phyloP scores from a whole-genome alignment of 2,797 vertebrate genomes.

The Eospalax fontanierii region DNA sequence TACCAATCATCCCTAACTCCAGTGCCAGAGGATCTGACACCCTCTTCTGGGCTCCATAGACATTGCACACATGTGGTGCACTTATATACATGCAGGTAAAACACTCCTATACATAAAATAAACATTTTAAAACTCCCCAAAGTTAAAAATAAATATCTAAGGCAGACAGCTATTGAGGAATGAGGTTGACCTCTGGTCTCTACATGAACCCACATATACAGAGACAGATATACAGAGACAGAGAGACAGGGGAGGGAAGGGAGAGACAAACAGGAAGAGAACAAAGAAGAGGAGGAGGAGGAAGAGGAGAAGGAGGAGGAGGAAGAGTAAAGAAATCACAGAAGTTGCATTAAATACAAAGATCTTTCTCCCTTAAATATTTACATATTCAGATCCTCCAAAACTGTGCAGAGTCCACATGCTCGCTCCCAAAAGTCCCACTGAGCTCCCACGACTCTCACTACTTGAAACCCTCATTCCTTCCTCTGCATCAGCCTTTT shows the following conservation, averaged over 20 bases:
- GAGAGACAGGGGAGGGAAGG: not conserved
- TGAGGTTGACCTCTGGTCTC: not conserved
- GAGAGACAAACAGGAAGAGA: not conserved
- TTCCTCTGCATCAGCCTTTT: not conserved
- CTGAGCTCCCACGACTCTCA: not conserved
- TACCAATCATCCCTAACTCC: too few relatives aligned
- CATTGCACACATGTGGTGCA: too few relatives aligned
- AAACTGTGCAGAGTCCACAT: not conserved
- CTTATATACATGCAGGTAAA: too few relatives aligned
- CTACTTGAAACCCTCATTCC: not conserved
- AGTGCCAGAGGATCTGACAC: too few relatives aligned
- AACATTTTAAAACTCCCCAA: too few relatives aligned
- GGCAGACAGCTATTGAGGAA: not conserved
- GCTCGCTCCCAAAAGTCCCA: not conserved
- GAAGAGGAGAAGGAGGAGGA: not conserved
- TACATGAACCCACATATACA: not conserved
- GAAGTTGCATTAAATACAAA: not conserved
- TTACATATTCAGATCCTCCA: not conserved
- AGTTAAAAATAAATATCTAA: too few relatives aligned
- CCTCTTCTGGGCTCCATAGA: too few relatives aligned
- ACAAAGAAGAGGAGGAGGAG: too few relatives aligned
- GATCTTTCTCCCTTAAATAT: not conserved
- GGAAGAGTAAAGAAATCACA: not conserved
- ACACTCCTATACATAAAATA: too few relatives aligned
- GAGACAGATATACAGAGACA: not conserved